A percentile compares a stretch with the other conserved stretches of the same genome.
Conservation (phyloP, 2,113 vertebrate genomes). For the Baryphthengus martii region DNA sequence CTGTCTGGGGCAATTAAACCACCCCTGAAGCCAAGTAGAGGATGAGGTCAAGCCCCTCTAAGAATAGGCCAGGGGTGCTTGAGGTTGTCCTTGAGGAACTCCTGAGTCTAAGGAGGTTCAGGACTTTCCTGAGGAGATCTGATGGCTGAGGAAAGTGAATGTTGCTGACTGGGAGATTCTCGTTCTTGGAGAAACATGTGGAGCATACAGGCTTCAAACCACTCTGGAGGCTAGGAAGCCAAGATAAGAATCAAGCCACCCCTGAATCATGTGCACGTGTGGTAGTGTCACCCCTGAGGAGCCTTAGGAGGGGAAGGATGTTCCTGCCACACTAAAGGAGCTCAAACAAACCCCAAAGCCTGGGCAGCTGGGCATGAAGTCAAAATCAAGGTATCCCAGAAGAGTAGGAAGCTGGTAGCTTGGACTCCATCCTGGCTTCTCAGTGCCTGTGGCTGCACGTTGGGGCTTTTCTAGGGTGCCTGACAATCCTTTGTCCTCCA, state of each 20-base stretch:
- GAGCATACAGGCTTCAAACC: background rate
- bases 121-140: background rate
- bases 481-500: background rate
- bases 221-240: background rate
- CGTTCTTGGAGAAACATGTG: background rate
- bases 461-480: background rate
- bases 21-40: background rate
- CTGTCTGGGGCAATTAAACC: background rate
- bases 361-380: background rate
- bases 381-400: background rate
- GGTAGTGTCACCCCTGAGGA: background rate
- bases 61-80: background rate
- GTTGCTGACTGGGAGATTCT: background rate
- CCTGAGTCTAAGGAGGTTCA: background rate
- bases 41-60: background rate
- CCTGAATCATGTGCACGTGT: rapidly evolving
- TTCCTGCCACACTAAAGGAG: rapidly evolving
- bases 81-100: background rate
- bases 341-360: background rate
- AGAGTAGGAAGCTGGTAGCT: background rate
- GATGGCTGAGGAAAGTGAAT: background rate
- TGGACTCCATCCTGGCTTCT: background rate
- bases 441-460: background rate
- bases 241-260: background rate
- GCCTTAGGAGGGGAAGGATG: background rate